Evolutionary conservation across 2,113 vertebrate genomes (phyloP), one percentile per base, ranked within the genome.

Genomic region (Triplophysa tibetana): DNA sequence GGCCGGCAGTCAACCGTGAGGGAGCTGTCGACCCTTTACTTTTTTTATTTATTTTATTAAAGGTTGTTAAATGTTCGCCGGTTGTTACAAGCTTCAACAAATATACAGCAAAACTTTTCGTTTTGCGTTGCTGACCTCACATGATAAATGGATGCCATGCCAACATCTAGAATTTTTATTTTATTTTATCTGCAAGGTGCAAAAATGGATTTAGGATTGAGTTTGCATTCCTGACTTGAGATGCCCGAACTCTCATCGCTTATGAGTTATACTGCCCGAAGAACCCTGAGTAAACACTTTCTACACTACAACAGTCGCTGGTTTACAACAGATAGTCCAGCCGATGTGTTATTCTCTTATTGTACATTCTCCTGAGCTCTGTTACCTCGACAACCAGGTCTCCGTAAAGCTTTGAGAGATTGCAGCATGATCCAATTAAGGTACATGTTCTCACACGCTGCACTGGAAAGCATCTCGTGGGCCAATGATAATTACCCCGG

Each of bases 361-460:
- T 24, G 76, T 76, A 75, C 72, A 62, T 82, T 79, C 66, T 76
- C 61, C 70, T 38, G 52, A 68, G 82, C 67, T 73, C 70, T 72
- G 79, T 79, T 85, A 81, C 82, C 70, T 54, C 62, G 78, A 79
- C 82, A 83, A 81, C 82, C 75, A 68, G 54, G 66, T 52, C 60
- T 74, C 65, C 50, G 66, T 74, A 23, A 70, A 66, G 81, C 79
- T 73, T 68, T 60, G 62, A 63, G 72, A 83, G 81, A 81, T 81
- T 83, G 73, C 62, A 68, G 72, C 75, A 79, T 75, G 84, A 83
- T 83, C 84, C 79, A 83, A 81, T 85, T 83, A 85, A 81, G 67
- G 84, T 77, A 79, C 79, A 76, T 81, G 79, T 85, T 67, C 76
- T 81, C 56, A 75, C 82, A 81, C 67, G 38, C 43, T 79, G 79